Evolutionary conservation across 2,113 vertebrate genomes (phyloP).

Genomic region (Acanthochromis polyacanthus): DNA sequence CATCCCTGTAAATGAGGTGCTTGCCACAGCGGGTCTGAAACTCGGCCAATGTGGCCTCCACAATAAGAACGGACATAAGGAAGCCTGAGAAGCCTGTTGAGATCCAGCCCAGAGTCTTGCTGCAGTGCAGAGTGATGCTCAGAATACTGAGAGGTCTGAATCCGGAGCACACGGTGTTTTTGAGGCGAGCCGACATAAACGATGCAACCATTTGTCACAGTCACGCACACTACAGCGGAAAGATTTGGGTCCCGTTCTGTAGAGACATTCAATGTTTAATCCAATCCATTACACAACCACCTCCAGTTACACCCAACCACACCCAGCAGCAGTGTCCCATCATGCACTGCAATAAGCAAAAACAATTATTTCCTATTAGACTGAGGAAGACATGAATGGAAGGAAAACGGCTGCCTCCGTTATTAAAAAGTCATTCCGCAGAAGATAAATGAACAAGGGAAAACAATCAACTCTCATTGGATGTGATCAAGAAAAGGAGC

Average conservation of each 20-base stretch:
- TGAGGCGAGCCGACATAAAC: not conserved
- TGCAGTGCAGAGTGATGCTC: constrained; percentile 39
- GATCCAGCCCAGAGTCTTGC: constrained; percentile 14
- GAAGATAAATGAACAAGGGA: no score
- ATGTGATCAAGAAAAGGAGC: no score
- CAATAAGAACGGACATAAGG: no score
- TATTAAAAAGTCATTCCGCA: no score
- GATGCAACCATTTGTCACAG: constrained; percentile 25
- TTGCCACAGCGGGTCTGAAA: no score
- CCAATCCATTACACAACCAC: not conserved
- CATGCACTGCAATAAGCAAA: not conserved
- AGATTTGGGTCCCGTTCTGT: not conserved
- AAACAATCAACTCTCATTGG: no score
- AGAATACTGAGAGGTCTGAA: constrained; percentile 40
- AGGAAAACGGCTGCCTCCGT: no score
- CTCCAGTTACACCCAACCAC: not conserved
- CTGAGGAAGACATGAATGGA: no score
- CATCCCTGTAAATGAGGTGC: no score
- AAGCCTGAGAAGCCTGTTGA: not conserved
- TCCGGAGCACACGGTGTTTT: not conserved
- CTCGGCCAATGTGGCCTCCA: no score
- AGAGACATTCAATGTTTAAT: not conserved
- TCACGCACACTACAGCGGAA: not conserved
- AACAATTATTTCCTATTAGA: no score
- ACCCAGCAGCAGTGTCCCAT: not conserved